phyloP scores from a whole-genome alignment of 2,888 invertebrate genomes.

The Tryphoninae sp. region DNA sequence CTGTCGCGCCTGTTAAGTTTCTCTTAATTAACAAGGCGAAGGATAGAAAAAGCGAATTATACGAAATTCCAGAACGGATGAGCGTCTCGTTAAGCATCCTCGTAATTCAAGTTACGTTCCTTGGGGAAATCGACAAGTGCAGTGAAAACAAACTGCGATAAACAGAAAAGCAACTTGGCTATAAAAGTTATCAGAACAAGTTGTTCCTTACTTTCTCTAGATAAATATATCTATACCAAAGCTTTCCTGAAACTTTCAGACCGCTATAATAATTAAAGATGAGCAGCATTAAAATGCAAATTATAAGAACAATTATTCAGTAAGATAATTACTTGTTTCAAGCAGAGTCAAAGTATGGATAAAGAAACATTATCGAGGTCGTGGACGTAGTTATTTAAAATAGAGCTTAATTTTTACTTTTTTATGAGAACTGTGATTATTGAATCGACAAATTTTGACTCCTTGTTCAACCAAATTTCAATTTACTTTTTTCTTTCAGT shows the following conservation, averaged over 20 bases:
- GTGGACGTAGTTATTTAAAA: no score
- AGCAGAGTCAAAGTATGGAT: constrained; percentile 1
- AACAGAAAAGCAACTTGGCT: constrained; percentile 16
- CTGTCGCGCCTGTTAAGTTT: constrained; percentile 18
- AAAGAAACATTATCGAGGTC: no score
- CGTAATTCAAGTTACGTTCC: constrained; percentile 18
- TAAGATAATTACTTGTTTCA: constrained; percentile 2
- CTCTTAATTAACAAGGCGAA: constrained; percentile 18
- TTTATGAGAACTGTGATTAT: no score
- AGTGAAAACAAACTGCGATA: constrained; percentile 43
- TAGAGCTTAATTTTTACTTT: no score
- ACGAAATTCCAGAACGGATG: constrained; percentile 27
- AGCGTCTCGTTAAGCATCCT: constrained; percentile 22
- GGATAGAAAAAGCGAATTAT: constrained; percentile 36
- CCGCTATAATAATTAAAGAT: constrained; percentile 21
- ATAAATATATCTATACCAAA: no score
- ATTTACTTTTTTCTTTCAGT: no score
- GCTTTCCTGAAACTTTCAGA: no score
- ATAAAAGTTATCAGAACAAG: constrained; percentile 8
- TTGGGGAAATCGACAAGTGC: constrained; percentile 33
- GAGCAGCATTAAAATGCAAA: constrained; percentile 2
- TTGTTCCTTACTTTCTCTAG: constrained; percentile 42
- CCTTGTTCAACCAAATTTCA: no score
- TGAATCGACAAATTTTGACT: no score
- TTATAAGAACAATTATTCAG: not conserved